Evolutionary conservation across 2,113 vertebrate species (phyloP).

Genomic region (Ornithorhynchus anatinus): DNA sequence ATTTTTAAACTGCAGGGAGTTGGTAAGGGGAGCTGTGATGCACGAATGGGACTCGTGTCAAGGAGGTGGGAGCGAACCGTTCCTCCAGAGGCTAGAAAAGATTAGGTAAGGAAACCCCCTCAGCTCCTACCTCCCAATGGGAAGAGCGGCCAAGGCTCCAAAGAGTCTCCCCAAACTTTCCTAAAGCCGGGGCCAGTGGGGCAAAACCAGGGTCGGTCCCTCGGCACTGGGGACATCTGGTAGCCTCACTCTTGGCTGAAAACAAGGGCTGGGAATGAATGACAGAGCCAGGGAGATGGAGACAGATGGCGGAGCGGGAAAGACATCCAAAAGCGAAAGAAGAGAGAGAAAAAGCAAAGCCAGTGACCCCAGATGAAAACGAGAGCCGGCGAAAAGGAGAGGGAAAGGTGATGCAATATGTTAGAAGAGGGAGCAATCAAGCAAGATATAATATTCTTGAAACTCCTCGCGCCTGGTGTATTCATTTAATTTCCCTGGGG

Average conservation of each 20-base stretch:
- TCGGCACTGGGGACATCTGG: slow-evolving; percentile 22
- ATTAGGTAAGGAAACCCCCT: no score
- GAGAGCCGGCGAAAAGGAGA: neutral
- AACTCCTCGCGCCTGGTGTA: neutral
- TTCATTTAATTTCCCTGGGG: slow-evolving; percentile 22
- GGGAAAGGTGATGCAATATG: neutral
- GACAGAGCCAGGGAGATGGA: slow-evolving; percentile 24
- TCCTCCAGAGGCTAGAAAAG: no score
- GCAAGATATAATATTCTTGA: neutral
- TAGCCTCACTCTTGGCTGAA: neutral
- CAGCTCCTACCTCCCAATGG: neutral
- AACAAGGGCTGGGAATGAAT: slow-evolving; percentile 1
- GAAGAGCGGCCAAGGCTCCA: neutral
- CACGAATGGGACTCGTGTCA: no score
- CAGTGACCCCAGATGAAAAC: neutral
- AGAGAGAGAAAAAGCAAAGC: neutral
- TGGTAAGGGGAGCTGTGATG: no score
- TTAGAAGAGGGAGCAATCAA: neutral
- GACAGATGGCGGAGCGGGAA: slow-evolving; percentile 16
- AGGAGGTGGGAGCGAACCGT: no score
- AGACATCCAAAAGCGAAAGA: neutral
- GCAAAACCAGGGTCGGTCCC: neutral
- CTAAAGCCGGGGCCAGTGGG: neutral
- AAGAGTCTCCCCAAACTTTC: no score
- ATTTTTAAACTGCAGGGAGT: no score